Conservation (phyloP, 2,113 vertebrate species). For the Cygnus atratus region DNA sequence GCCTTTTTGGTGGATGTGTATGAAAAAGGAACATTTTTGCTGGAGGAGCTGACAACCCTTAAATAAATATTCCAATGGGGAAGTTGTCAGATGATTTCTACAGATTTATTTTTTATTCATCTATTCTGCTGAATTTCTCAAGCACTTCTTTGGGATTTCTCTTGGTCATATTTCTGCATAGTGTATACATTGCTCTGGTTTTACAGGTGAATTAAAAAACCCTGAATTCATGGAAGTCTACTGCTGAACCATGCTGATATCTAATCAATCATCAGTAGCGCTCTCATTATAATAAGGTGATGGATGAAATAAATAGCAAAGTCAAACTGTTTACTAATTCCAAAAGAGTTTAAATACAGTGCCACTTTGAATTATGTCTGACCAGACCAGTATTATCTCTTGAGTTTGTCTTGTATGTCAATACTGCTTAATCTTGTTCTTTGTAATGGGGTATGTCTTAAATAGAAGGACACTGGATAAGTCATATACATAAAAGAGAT, state of each 20-base stretch:
- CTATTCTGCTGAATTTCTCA: background rate
- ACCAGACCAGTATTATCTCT: background rate
- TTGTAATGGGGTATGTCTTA: background rate
- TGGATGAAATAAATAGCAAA: background rate
- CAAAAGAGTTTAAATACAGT: background rate
- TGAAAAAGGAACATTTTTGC: background rate
- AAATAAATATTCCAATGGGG: background rate
- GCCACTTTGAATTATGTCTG: background rate
- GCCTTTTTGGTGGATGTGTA: background rate
- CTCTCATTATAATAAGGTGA: background rate
- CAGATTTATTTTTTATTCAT: background rate
- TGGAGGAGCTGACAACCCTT: background rate
- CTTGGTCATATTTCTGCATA: background rate
- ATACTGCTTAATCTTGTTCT: background rate
- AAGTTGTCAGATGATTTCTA: background rate
- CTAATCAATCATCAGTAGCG: background rate
- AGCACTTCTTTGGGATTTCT: background rate
- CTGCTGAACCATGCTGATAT: background rate
- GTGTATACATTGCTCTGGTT: background rate
- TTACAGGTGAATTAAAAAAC: background rate
- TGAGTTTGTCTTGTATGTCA: background rate
- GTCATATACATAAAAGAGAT: constrained; percentile 46
- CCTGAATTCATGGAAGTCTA: background rate
- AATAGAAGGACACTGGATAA: constrained; percentile 57
- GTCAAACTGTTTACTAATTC: background rate